phyloP scores from a whole-genome alignment of 2,113 vertebrate genomes.

The Amphiprion percula region DNA sequence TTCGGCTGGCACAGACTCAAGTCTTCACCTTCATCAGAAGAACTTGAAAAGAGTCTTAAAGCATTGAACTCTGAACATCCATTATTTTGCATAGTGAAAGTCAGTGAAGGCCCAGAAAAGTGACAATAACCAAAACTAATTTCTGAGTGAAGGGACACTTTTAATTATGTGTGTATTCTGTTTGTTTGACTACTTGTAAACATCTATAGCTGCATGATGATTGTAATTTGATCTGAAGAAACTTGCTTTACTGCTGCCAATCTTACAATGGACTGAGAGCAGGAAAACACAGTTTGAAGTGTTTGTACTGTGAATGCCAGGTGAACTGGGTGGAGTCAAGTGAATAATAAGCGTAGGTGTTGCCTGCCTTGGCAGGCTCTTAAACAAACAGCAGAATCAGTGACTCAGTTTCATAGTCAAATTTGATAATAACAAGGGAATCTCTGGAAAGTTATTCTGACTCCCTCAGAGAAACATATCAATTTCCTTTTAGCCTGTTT shows the following conservation, averaged over 20 bases:
- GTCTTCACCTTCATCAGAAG: too few species aligned
- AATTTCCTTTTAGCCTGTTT: not conserved
- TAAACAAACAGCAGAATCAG: conserved; percentile 36
- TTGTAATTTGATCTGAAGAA: conserved; percentile 9
- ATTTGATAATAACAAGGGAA: conserved; percentile 2
- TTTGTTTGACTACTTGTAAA: not conserved
- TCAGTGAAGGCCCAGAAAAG: too few species aligned
- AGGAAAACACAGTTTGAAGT: not conserved
- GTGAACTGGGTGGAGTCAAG: conserved; percentile 42
- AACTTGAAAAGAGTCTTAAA: too few species aligned
- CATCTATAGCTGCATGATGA: not conserved
- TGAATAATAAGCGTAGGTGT: not conserved
- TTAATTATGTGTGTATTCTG: not conserved
- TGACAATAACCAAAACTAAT: not conserved
- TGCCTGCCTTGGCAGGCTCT: conserved; percentile 29
- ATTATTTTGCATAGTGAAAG: too few species aligned
- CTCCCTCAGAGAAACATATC: not conserved
- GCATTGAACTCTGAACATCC: too few species aligned
- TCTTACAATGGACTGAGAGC: conserved; percentile 2
- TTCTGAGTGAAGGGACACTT: not conserved
- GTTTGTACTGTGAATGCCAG: not conserved
- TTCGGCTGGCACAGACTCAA: too few species aligned
- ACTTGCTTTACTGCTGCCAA: not conserved
- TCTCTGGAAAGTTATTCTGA: not conserved
- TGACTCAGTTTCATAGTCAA: not conserved